Base-by-base conservation (phyloP, 2,113 vertebrate species). In the Tragelaphus imberbis region DNA sequence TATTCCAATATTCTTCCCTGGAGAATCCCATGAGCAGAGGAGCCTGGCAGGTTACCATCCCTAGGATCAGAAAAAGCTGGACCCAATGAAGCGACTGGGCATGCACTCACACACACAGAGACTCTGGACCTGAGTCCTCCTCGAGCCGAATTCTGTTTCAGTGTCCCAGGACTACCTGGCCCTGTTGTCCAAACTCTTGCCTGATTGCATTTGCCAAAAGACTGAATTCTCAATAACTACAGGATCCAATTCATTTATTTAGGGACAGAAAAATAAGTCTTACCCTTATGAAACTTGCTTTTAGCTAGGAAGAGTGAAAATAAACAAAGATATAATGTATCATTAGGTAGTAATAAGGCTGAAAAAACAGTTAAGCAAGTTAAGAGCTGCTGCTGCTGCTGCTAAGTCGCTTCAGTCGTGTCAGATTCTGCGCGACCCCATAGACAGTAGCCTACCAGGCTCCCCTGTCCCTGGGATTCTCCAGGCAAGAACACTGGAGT, bases 341-440 rank as follows among this genome's bases (percentile, higher is more conserved):
- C 47, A 30, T 77, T 68, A 47, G 44, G 27, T 30, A 53, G 4
- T 77, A 61, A 71, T 9, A 56, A 80, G 40, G 14, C 25, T 7
- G 36, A 68, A 33, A 56, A 79, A 81, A 77, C 77, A 59, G 30
- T 82, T 51, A 96, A 86, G 12, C 23, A 81, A 71, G 49, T 47
- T 90, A 44, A 7, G n/a, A n/a, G 15, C 30, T 53, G n/a, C 65
- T 71, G 65, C 33, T 71, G 65, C 33, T 71, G n/a, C 17, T 71
- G 65, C n/a, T 36, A 71, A 5, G 33, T 36, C 1, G 4, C n/a
- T 71, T 71, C 65, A 71, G 65, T 71, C 1, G 0, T 36, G 65
- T 36, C n/a, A 0, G 0, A 36, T 33, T 68, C 33, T 19, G 3
- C 21, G 65, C 0, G 2, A 36, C 65, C 17, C 8, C 17, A 2